These are phyloP conservation scores for Gila robusta DNA, from an alignment of 2,797 vertebrate species.

Conservation along the genomic window DNA sequence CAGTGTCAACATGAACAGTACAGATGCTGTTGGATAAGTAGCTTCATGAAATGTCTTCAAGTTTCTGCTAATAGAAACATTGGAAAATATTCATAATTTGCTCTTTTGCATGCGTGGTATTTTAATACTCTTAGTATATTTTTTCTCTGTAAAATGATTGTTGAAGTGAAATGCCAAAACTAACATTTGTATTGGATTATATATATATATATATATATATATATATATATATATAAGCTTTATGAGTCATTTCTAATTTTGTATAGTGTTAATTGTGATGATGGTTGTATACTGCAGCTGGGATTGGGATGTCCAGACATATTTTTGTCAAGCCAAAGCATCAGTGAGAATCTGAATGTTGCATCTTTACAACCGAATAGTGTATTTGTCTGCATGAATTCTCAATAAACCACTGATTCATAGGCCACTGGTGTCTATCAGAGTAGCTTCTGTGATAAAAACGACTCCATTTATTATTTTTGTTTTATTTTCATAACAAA, in stretches of 20 bases:
- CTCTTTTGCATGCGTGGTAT: conserved; percentile 12
- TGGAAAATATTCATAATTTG: neutral
- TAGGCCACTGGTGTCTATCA: neutral
- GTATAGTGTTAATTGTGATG: conserved; percentile 41
- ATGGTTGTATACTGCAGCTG: conserved; percentile 13
- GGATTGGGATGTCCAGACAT: conserved; percentile 24
- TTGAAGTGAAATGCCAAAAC: conserved; percentile 76
- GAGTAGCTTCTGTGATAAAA: neutral
- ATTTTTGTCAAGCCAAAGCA: conserved; percentile 38
- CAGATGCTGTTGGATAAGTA: conserved; percentile 3
- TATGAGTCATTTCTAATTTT: conserved; percentile 66
- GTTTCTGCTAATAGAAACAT: conserved; percentile 3
- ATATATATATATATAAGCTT: conserved; percentile 29
- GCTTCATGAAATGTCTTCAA: neutral
- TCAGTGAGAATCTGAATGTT: conserved; percentile 8
- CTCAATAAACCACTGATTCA: conserved; percentile 38
- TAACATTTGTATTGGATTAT: conserved; percentile 69
- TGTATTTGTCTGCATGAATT: conserved; percentile 32
- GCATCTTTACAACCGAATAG: conserved; percentile 15
- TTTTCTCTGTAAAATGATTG: neutral
- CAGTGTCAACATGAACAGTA: conserved; percentile 24
- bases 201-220: neutral
- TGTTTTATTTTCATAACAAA: conserved; percentile 84
- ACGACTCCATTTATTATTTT: conserved; percentile 65
- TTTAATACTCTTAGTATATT: neutral